A percentile compares a stretch with the other conserved stretches of the same genome.
Evolutionary conservation across 2,888 invertebrate species (phyloP).

Genomic region (Sinodicranocentrus sp.): DNA sequence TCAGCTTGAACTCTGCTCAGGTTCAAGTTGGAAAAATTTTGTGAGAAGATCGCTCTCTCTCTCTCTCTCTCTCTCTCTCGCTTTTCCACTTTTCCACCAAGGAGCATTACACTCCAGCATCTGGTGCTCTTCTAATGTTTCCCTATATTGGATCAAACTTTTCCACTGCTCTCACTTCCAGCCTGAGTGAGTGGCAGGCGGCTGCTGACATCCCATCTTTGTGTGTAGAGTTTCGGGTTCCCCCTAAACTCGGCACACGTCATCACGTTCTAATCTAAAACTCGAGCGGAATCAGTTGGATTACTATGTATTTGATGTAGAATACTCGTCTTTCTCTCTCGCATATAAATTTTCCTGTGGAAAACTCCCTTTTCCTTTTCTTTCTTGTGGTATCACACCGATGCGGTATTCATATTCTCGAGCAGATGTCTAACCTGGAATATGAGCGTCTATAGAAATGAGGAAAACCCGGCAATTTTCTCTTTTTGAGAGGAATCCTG

Average conservation of each 20-base stretch:
- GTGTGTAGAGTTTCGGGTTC: slow-evolving; percentile 3
- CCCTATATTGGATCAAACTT: too few species aligned
- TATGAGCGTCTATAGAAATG: not conserved
- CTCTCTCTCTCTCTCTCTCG: not conserved
- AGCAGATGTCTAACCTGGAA: not conserved
- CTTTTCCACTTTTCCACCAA: slow-evolving; percentile 4
- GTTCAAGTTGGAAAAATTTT: slow-evolving; percentile 49
- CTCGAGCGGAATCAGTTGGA: slow-evolving; percentile 30
- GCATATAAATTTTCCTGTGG: not conserved
- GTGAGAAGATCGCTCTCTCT: slow-evolving; percentile 42
- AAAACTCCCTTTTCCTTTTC: not conserved
- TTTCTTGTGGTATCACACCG: too few species aligned
- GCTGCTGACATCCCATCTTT: not conserved
- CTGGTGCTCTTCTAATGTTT: too few species aligned
- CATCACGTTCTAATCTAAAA: slow-evolving; percentile 41
- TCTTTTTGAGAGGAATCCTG: slow-evolving; percentile 15
- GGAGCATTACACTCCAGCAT: slow-evolving; percentile 13
- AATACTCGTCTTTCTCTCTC: not conserved
- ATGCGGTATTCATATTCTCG: not conserved
- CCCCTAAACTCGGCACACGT: slow-evolving; percentile 23
- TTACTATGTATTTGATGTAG: not conserved
- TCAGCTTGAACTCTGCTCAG: slow-evolving; percentile 38
- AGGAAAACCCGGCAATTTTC: not conserved
- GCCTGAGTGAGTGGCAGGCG: too few species aligned
- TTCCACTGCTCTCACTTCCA: too few species aligned